A percentile compares a stretch with the other conserved stretches of the same genome.
Evolutionary conservation across 2,888 invertebrate genomes (phyloP).

Genomic region (Macrophya annulata): DNA sequence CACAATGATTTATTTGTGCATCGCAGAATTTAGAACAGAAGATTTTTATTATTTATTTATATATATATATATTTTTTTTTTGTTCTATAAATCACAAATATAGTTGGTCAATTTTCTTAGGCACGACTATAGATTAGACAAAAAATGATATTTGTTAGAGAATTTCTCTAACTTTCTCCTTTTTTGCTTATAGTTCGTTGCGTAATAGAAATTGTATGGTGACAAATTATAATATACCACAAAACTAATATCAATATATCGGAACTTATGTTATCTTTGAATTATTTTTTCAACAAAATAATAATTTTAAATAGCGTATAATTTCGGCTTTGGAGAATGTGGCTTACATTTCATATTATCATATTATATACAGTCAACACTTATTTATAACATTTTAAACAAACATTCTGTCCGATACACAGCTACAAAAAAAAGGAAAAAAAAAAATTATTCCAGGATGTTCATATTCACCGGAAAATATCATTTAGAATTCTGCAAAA

Average conservation of each 20-base stretch:
- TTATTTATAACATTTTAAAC: slow-evolving; percentile 24
- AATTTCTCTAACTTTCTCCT: neutral
- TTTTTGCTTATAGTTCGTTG: neutral
- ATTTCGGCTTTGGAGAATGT: slow-evolving; percentile 20
- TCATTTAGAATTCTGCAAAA: neutral
- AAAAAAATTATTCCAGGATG: neutral
- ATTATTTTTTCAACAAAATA: neutral
- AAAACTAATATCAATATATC: neutral
- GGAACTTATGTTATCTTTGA: neutral
- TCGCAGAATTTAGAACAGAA: slow-evolving; percentile 9
- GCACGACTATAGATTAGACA: slow-evolving; percentile 23
- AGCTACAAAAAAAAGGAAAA: neutral
- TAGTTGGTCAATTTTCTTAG: slow-evolving; percentile 8
- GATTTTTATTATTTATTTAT: neutral
- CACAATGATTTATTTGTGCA: slow-evolving; percentile 34
- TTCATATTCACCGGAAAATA: neutral
- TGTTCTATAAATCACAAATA: slow-evolving; percentile 7
- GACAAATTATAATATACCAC: neutral
- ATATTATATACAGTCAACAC: slow-evolving; percentile 16
- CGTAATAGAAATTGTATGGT: neutral
- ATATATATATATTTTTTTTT: no score
- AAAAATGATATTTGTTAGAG: neutral
- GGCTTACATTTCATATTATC: slow-evolving; percentile 18
- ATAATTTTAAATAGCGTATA: neutral
- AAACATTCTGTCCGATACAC: neutral